Evolutionary conservation across 2,888 invertebrate species (phyloP).

Genomic region (Melanchra persicariae): DNA sequence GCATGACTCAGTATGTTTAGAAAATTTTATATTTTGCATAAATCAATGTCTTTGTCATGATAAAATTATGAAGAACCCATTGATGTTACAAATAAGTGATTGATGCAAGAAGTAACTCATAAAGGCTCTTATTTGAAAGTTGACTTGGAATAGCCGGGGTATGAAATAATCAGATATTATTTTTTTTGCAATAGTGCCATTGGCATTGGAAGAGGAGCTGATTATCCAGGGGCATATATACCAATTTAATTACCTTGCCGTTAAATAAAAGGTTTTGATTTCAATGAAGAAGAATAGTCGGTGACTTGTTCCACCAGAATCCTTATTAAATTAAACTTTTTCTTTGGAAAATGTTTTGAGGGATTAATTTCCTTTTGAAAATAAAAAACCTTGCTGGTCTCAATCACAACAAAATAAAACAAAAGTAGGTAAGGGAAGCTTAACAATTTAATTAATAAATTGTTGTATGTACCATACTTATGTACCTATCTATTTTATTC

Average conservation of each 20-base stretch:
- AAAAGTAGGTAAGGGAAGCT: background rate
- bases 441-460: background rate
- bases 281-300: background rate
- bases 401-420: background rate
- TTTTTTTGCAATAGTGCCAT: too few species aligned
- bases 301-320: slow-evolving; percentile 13
- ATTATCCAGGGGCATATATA: background rate
- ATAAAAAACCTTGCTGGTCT: background rate
- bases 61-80: background rate
- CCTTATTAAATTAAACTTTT: slow-evolving; percentile 18
- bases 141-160: background rate
- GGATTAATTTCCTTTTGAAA: background rate
- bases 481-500: background rate
- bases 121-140: background rate
- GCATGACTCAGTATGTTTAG: slow-evolving; percentile 9
- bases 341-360: background rate
- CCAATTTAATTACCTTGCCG: too few species aligned
- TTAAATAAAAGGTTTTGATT: background rate
- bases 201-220: background rate
- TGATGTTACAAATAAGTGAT: slow-evolving; percentile 4
- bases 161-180: too few species aligned
- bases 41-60: slow-evolving; percentile 1
- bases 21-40: slow-evolving; percentile 9
- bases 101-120: slow-evolving; percentile 9
- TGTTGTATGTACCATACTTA: background rate